These are phyloP conservation scores for Cotesia typhae DNA, from an alignment of 1,140 invertebrate genomes.

Conservation along the genomic window DNA sequence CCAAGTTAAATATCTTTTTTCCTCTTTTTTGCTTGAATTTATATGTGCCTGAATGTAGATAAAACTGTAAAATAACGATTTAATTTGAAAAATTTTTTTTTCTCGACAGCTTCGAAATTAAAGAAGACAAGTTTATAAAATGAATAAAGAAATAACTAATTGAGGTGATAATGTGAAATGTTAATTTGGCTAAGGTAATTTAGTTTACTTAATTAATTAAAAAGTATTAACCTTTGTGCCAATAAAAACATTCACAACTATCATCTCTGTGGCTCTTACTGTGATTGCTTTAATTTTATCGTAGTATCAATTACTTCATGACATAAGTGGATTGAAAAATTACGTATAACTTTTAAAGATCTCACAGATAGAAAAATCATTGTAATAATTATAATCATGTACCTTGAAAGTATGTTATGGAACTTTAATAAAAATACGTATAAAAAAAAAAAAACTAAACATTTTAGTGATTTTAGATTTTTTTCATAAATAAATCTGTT, in stretches of 20 bases:
- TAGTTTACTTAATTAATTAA: conserved; percentile 40
- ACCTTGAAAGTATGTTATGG: conserved; percentile 66
- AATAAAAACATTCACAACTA: conserved; percentile 43
- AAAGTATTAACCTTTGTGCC: conserved; percentile 50
- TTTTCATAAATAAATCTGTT: background rate
- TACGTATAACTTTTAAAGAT: conserved; percentile 58
- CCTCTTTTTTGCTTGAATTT: background rate
- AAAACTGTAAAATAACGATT: background rate
- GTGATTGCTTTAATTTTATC: conserved; percentile 54
- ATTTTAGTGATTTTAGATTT: background rate
- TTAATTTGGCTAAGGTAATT: conserved; percentile 40
- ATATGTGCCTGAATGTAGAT: conserved; percentile 1
- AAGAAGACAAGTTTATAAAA: background rate
- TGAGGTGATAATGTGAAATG: conserved; percentile 41
- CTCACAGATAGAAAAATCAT: conserved; percentile 58
- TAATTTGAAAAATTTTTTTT: background rate
- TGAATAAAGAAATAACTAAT: conserved; percentile 23
- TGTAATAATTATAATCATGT: conserved; percentile 61
- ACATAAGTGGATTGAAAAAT: conserved; percentile 53
- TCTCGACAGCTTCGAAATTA: conserved; percentile 47
- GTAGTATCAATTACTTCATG: background rate
- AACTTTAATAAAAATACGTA: conserved; percentile 61
- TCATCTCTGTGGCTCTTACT: conserved; percentile 53
- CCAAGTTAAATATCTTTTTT: conserved; percentile 3
- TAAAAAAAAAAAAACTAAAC: conserved; percentile 45